Evolutionary conservation across 2,797 vertebrate genomes (phyloP).

Genomic region (Eremophila alpestris): DNA sequence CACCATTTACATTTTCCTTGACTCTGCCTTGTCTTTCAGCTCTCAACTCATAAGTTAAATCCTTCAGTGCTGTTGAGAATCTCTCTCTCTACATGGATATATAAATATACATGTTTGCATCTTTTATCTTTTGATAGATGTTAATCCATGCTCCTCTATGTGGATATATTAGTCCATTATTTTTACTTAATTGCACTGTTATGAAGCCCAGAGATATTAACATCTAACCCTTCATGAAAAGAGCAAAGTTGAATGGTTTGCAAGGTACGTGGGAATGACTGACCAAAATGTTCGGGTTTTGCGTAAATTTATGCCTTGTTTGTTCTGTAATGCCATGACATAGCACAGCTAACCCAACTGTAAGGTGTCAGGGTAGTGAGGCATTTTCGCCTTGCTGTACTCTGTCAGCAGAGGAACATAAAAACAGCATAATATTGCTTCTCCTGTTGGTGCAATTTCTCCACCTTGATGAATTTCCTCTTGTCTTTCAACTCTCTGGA

Average conservation of each 20-base stretch:
- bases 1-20: background rate
- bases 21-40: background rate
- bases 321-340: background rate
- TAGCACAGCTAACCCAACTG: background rate
- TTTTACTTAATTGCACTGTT: conserved; percentile 29
- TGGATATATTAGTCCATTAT: background rate
- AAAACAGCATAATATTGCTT: conserved; percentile 8
- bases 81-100: background rate
- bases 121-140: background rate
- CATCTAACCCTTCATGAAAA: background rate
- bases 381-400: background rate
- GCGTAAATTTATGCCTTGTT: background rate
- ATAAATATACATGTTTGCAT: background rate
- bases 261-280: background rate
- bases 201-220: conserved; percentile 3
- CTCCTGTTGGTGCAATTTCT: background rate
- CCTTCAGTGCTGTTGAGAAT: background rate
- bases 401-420: conserved; percentile 40
- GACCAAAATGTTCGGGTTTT: background rate
- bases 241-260: background rate
- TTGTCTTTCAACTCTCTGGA: background rate
- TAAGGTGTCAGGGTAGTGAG: background rate
- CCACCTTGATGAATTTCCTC: background rate
- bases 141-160: background rate
- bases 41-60: background rate